Conservation (phyloP, 2,888 invertebrate genomes). For the Plusia festucae region DNA sequence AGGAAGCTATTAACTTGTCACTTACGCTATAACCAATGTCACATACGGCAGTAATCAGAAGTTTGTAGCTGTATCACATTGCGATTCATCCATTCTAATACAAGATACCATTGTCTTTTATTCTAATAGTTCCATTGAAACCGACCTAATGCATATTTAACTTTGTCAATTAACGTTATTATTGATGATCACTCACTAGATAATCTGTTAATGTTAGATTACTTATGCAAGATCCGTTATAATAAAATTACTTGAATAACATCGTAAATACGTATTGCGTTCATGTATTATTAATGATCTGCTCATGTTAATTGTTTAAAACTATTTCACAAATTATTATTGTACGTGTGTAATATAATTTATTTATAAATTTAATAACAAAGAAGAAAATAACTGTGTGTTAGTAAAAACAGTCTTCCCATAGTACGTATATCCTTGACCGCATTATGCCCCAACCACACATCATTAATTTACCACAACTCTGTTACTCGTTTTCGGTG, state of each 20-base stretch:
- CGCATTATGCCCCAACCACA: constrained; percentile 44
- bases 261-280: constrained; percentile 17
- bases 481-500: constrained; percentile 30
- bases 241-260: constrained; percentile 42
- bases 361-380: neutral
- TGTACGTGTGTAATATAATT: neutral
- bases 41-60: constrained; percentile 8
- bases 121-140: constrained; percentile 53
- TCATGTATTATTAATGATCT: constrained; percentile 3
- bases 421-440: constrained; percentile 53
- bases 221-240: constrained; percentile 35
- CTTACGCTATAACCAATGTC: constrained; percentile 5
- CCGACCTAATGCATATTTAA: constrained; percentile 39
- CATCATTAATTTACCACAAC: constrained; percentile 47
- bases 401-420: constrained; percentile 19
- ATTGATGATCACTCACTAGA: constrained; percentile 48
- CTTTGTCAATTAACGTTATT: constrained; percentile 49
- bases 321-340: neutral
- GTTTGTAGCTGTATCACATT: constrained; percentile 17
- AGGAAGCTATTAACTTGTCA: constrained; percentile 46
- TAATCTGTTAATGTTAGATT: constrained; percentile 55
- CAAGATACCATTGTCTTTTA: constrained; percentile 32
- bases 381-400: constrained; percentile 18
- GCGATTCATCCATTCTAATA: constrained; percentile 22
- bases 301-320: neutral